Conservation (phyloP, 2,113 vertebrate genomes). For the Pycnonotus jocosus region DNA sequence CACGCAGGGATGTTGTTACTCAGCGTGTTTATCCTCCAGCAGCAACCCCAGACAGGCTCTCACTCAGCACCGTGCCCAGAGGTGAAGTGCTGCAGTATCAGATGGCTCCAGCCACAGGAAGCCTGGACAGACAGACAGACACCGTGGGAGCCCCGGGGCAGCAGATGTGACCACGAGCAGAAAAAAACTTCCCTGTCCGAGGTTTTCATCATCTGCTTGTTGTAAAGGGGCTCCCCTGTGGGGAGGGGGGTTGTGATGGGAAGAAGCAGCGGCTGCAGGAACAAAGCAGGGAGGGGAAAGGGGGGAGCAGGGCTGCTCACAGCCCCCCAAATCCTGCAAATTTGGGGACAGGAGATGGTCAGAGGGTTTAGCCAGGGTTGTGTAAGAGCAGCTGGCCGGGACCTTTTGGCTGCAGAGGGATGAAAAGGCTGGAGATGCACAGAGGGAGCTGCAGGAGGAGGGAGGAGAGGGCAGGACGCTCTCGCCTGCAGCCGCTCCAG, state of each 20-base stretch:
- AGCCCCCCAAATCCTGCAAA: background rate
- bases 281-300: background rate
- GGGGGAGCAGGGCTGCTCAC: background rate
- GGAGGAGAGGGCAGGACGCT: background rate
- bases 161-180: background rate
- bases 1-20: rapidly evolving
- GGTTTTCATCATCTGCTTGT: background rate
- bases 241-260: background rate
- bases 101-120: background rate
- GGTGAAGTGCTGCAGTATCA: background rate
- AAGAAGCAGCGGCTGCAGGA: background rate
- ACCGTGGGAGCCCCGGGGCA: background rate
- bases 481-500: background rate
- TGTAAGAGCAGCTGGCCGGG: background rate
- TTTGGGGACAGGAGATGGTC: rapidly evolving
- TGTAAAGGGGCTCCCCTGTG: background rate
- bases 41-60: background rate
- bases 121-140: background rate
- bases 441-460: background rate
- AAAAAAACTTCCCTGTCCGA: background rate
- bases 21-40: rapidly evolving
- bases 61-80: rapidly evolving
- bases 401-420: background rate
- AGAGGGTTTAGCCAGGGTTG: background rate
- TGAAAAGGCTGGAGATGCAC: background rate